Conservation (phyloP, 2,888 invertebrate species). For the Nemoura dubitans region DNA sequence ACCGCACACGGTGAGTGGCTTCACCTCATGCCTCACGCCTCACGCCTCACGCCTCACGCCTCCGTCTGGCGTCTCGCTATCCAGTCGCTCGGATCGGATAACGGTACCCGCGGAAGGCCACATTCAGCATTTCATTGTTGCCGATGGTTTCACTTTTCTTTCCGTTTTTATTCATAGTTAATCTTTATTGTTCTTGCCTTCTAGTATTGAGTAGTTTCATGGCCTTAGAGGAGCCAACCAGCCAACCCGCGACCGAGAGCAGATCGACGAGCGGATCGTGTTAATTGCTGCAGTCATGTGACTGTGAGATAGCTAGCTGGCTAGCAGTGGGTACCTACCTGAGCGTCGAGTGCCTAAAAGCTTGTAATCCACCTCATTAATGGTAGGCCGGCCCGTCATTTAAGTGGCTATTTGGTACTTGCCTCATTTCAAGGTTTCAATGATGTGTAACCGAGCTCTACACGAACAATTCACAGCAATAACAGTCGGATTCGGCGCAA, state of each 20-base stretch:
- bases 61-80: background rate
- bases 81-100: background rate
- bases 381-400: background rate
- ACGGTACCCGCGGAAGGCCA: background rate
- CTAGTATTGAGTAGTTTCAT: background rate
- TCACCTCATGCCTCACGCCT: too few species aligned
- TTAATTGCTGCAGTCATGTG: too few species aligned
- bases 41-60: background rate
- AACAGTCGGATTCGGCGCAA: background rate
- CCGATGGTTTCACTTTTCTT: background rate
- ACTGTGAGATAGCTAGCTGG: too few species aligned
- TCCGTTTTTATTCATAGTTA: background rate
- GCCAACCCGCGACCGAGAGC: background rate
- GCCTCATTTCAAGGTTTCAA: background rate
- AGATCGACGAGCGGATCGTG: too few species aligned
- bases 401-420: background rate
- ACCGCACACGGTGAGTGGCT: too few species aligned
- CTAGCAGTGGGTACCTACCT: too few species aligned
- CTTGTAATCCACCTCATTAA: background rate
- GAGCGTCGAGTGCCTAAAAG: background rate
- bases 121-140: background rate
- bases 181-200: conserved; percentile 12
- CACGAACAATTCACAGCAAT: background rate
- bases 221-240: background rate
- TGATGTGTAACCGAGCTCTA: background rate